Conservation (phyloP, 2,797 vertebrate species). For the Poeciliopsis presidionis region DNA sequence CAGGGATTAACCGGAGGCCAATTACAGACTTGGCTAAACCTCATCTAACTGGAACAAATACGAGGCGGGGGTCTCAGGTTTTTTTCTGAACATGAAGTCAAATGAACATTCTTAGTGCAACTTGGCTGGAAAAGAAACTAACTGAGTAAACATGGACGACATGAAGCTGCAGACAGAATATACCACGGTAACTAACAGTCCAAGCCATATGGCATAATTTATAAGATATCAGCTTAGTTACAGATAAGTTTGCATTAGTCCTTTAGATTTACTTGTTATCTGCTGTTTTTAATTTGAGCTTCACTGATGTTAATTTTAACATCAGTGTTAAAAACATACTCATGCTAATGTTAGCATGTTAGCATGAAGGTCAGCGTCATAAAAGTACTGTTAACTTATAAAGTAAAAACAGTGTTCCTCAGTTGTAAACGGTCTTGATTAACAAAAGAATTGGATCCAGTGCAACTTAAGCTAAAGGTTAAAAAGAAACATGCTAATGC, state of each 20-base stretch:
- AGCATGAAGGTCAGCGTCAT: not conserved
- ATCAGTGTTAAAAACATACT: too few species aligned
- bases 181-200: not conserved
- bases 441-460: not conserved
- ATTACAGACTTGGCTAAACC: constrained; percentile 77
- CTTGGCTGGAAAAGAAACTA: constrained; percentile 24
- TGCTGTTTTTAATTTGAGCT: not conserved
- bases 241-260: not conserved
- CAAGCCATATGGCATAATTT: not conserved
- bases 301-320: too few species aligned
- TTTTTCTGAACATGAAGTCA: constrained; percentile 52
- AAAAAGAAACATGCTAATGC: not conserved
- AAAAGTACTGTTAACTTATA: not conserved
- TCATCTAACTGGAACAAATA: constrained; percentile 72
- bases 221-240: not conserved
- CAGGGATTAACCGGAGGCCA: constrained; percentile 73
- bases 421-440: not conserved
- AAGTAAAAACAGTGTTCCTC: not conserved
- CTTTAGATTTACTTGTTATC: not conserved
- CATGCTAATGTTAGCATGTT: too few species aligned
- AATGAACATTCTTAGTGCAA: constrained; percentile 43
- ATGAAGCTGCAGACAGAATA: constrained; percentile 1
- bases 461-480: not conserved
- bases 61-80: constrained; percentile 35
- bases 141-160: constrained; percentile 14